A percentile compares a stretch with the other conserved stretches of the same genome.
Evolutionary conservation across 1,140 invertebrate genomes (phyloP).

Genomic region (Doryteuthis pealeii): DNA sequence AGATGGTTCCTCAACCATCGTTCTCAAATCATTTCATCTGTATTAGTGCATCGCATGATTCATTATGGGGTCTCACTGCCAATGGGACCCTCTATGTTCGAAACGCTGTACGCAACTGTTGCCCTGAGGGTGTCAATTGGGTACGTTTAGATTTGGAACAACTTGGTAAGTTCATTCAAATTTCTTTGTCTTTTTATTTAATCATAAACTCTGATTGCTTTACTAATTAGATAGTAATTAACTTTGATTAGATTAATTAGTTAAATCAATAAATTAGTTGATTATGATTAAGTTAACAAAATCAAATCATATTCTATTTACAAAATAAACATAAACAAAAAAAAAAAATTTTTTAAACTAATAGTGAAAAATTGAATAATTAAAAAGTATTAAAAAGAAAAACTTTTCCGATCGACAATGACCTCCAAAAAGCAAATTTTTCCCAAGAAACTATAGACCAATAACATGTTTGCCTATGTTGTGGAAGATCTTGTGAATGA

Average conservation of each 20-base stretch:
- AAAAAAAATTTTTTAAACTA: no score
- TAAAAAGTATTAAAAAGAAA: no score
- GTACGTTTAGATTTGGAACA: background rate
- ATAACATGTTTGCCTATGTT: no score
- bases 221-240: background rate
- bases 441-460: no score
- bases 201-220: no score
- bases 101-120: background rate
- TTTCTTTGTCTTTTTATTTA: background rate
- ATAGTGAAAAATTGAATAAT: no score
- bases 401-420: no score
- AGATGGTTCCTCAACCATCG: background rate
- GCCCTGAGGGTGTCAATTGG: slow-evolving; percentile 7
- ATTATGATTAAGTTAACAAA: no score
- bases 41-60: slow-evolving; percentile 1
- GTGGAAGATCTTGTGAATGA: no score
- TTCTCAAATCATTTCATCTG: background rate
- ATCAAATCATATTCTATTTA: no score
- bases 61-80: background rate
- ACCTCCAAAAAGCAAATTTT: no score
- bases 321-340: no score
- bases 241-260: background rate
- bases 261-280: background rate
- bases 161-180: background rate
- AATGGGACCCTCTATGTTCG: background rate